Base-by-base conservation (phyloP, 2,113 vertebrate genomes). In the Anolis sagrei region DNA sequence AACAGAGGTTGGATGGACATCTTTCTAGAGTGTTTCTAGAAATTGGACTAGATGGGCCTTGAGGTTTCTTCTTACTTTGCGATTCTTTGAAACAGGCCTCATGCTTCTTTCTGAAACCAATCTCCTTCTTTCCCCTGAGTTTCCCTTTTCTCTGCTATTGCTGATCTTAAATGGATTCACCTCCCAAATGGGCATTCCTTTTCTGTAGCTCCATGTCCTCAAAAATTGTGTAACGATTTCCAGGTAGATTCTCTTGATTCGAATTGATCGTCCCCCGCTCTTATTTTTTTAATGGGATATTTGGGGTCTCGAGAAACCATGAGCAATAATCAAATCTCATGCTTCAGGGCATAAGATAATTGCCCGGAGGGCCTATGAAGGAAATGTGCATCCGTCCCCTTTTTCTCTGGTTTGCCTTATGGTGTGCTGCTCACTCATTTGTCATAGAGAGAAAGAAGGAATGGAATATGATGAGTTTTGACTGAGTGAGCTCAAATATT, bases 321-420 rank as follows among this genome's bases (percentile, higher is more conserved):
- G 91, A 93, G 61, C 11, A 11, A 14, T 87, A 90, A 93, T 92
- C 90, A 92, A 82, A 90, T 90, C 76, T 90, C 78, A 54, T 82
- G 73, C 86, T 93, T 87, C 64, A 90, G 87, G 87, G 86, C 66
- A 90, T 91, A 89, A 93, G 77, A 62, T 82, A 83, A 92, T 92
- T 86, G 84, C 83, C 83, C 87, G 87, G 34, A 82, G 78, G 85
- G 61, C 68, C 88, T 19, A 21, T 85, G 85, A 70, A 79, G 62
- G 84, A 90, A 83, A 48, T 77, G 62, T 54, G 85, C 80, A 1
- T 66, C 23, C 2, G 4, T 62, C 27, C 36, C 29, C 36, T 1
- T 36, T 32, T 11, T 7, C 25, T 11, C 64, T 27, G 64, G 62
- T 68, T 68, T 54, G 34, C 23, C 54, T 82, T 70, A 81, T 36